Base-by-base conservation (phyloP, 2,797 vertebrate genomes). In the Chanos chanos region DNA sequence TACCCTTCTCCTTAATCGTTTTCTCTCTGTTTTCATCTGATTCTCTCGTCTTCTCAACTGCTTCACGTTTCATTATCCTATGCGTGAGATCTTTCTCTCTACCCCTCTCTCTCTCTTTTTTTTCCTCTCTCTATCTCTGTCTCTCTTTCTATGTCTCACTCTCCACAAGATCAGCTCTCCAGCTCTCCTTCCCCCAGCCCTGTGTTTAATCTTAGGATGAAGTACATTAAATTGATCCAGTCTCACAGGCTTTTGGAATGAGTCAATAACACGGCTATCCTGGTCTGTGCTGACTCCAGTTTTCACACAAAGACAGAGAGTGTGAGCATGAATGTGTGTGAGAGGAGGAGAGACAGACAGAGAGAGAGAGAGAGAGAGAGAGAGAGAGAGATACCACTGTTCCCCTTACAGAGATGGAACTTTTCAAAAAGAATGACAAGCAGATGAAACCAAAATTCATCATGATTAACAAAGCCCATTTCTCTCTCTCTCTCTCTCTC, bases 191-290 rank as follows among this genome's bases (percentile, higher is more conserved):
- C 78, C 84, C 78, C 63, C 59, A 60, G 83, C 85, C 82, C 74
- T 73, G 80, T 76, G 85, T 87, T 87, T 87, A 88, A 88, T 86
- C 89, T 86, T 76, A 85, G 83, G 80, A 85, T 85, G 83, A 84
- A 85, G 82, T 86, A 80, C 68, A 68, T 73, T 78, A 85, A 85
- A 89, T 88, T 85, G 85, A 89, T 89, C 80, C 73, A 72, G 70
- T 77, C 83, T 83, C 78, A 75, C 72, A 70, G 77, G 75, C 76
- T 21, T 87, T 81, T 81, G 80, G 79, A 82, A 73, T 80, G 77
- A 70, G 81, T 84, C 83, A 84, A 85, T 85, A 85, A 81, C 76
- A 73, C 71, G 81, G 78, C 77, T 81, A 81, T 81, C 76, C 80
- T 83, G 82, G 40, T 18, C 47, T 36, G 21, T 61, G 57, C 66